Base-by-base conservation (phyloP, 2,888 invertebrate species). In the Lasioglossum marginatum region DNA sequence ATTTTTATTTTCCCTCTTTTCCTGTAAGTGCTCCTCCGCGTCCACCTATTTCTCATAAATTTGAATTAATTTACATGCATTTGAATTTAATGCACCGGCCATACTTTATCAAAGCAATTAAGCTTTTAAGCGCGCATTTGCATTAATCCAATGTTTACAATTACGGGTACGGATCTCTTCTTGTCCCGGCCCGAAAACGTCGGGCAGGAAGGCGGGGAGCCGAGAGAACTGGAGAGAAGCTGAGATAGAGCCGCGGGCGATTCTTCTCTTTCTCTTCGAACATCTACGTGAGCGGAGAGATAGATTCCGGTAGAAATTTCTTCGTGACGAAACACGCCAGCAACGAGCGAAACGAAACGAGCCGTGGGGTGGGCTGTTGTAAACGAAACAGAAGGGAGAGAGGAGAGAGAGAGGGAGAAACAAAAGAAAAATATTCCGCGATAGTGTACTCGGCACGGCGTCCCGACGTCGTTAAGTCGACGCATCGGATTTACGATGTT, bases 111-210 rank as follows among this genome's bases (percentile, higher is more conserved):
- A 95, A 94, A 93, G 95, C 95, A 95, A 95, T 95, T 95, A 95
- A 95, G 95, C 95, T 95, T 95, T 95, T 95, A 95, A 95, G 94
- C 94, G 93, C 92, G 93, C 94, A 95, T 95, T 95, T 95, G 95
- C 95, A 95, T 95, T 95, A 95, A 95, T 95, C 95, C 95, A 95
- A 95, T 95, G 95, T 95, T 95, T 95, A 95, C 95, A 95, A 95
- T 95, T 95, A 95, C 94, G 87, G 83, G 92, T 87, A 85, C 88
- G 91, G 84, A 86, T 84, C 89, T 82, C 78, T 77, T 77, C 79
- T 82, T 72, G 81, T 60, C 78, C 63, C 27, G 57, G n/a, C 48
- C 63, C 45, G 71, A 45, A 71, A 63, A 63, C 73, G 37, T 45
- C 8, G 10, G 23, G 57, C n/a, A n/a, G 57, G 12, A n/a, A 1